Evolutionary conservation across 2,113 vertebrate species (phyloP), one percentile per base, ranked within the genome.

Genomic region (Petroica traversi): DNA sequence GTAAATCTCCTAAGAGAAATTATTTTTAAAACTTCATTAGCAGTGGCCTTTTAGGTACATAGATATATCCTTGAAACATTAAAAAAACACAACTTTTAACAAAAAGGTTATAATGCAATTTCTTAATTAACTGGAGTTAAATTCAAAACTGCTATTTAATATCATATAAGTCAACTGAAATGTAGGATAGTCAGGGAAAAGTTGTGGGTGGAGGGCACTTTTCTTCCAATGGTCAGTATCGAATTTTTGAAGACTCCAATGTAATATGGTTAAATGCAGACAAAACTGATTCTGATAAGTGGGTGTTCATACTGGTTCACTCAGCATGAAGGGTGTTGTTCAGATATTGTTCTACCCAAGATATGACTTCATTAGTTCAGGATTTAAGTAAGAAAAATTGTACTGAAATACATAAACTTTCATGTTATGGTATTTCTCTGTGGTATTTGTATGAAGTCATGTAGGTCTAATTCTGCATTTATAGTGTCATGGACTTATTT

Each of bases 191-290:
- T 41, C 34, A 62, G 31, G 16, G n/a, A 55, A 61, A 31, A 80
- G 14, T 25, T 75, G 34, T 40, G 7, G 29, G 12, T n/a, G 23
- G 33, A 75, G 52, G 24, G 9, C 11, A 52, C 3, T 79, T 86
- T 51, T 19, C 20, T 75, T 88, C 22, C 19, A 29, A 8, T 67
- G 25, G 33, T 75, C 48, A 31, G 15, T 8, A 9, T 41, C 19
- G 11, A 61, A 38, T n/a, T 45, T 58, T 62, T 54, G 55, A 66
- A 49, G 28, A 34, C 52, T 82, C 5, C 19, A 26, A 9, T 33
- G 28, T 0, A 2, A 22, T n/a, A 45, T 13, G 5, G 19, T 29
- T 71, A 71, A 67, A 5, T 17, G 16, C 13, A 74, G 41, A 4
- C 19, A 74, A 67, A 88, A 48, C 11, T 59, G 34, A 78, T 58